Base-by-base conservation (phyloP, 2,888 invertebrate genomes). In the Tipula vernalis region DNA sequence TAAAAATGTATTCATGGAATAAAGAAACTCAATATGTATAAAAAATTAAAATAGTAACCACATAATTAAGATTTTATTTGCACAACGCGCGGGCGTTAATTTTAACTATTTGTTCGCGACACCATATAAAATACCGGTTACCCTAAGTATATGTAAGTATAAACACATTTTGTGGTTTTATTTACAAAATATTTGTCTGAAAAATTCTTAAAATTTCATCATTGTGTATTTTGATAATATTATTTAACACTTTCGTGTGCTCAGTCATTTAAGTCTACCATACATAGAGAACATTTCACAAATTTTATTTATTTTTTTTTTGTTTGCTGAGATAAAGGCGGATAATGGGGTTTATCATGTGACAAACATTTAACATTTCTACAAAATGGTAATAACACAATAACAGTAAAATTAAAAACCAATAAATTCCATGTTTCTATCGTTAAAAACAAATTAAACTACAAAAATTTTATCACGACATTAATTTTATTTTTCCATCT, bases 401-500 rank as follows among this genome's bases (percentile, higher is more conserved):
- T 57, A 57, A 57, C 51, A 71, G 28, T 71, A 71, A 71, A 71
- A 71, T 71, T 71, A 71, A 28, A 71, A 71, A 28, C 71, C 71
- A 28, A 71, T 71, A 71, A 71, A 71, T 71, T 71, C 28, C 71
- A 28, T 71, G 71, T 71, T 57, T 71, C 71, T 28, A 71, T 71
- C 71, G 71, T 71, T 71, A 71, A 71, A 71, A 71, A 71, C 71
- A 28, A 71, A 71, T 71, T 71, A 71, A 71, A 71, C 28, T 51
- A 71, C 18, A 71, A 71, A 71, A 28, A 57, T 57, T 71, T 71
- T 71, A 71, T 71, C 71, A 28, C 71, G 71, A 71, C 71, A 71
- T 71, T 71, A 71, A 71, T 71, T 71, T 71, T 71, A 71, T 71
- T 71, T 71, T 71, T 71, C 71, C 71, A 71, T 71, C 71, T 71